A percentile compares a stretch with the other conserved stretches of the same genome.
Conservation (phyloP, 1,140 invertebrate species). For the Temnothorax curvispinosus region DNA sequence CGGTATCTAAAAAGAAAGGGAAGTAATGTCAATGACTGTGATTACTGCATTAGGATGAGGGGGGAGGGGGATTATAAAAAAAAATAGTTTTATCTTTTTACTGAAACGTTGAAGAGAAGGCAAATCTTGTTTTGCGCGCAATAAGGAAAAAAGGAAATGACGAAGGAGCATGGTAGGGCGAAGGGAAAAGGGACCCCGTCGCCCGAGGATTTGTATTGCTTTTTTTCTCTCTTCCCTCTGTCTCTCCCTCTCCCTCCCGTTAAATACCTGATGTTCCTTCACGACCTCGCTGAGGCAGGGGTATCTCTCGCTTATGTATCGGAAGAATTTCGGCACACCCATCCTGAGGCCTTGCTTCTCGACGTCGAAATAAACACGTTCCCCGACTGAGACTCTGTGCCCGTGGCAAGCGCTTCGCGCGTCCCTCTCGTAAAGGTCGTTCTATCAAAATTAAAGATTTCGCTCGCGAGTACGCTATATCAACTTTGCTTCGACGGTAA, state of each 20-base stretch:
- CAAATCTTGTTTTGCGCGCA: background rate
- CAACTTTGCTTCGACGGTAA: conserved; percentile 7
- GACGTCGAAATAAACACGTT: conserved; percentile 6
- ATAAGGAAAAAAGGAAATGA: background rate
- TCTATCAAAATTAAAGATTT: conserved; percentile 35
- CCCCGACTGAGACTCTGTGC: background rate
- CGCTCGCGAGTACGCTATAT: background rate
- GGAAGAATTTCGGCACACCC: conserved; percentile 99
- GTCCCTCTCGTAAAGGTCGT: background rate
- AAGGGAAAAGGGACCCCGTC: background rate
- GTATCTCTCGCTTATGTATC: conserved; percentile 98
- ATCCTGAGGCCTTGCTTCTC: conserved; percentile 86
- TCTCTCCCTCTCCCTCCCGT: background rate
- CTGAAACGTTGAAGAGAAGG: background rate
- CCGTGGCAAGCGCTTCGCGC: background rate
- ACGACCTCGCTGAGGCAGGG: conserved; percentile 97
- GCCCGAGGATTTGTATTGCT: background rate
- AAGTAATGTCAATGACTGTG: no score
- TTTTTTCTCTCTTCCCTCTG: background rate
- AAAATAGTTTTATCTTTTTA: background rate
- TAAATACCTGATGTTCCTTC: conserved; percentile 95
- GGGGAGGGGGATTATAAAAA: background rate
- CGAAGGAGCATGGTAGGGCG: background rate
- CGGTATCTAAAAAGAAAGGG: conserved; percentile 90
- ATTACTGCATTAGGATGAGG: no score